Conservation (phyloP, 2,888 invertebrate species). For the Drosophila mettleri region DNA sequence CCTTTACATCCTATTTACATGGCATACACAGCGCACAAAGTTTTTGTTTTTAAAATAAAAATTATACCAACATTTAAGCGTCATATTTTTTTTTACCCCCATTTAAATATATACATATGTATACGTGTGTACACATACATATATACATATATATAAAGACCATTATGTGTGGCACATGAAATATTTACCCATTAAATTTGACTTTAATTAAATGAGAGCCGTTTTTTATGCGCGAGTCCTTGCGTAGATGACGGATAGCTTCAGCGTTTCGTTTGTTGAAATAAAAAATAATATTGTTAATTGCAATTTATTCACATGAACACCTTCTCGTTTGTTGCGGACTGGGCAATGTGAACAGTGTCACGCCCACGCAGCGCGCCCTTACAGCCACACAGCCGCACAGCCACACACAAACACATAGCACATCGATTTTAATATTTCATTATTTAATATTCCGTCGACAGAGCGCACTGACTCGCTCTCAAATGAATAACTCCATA, state of each 20-base stretch:
- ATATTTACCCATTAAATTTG: conserved; percentile 81
- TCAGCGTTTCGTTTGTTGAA: conserved; percentile 70
- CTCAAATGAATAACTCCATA: conserved; percentile 34
- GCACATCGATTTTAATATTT: conserved; percentile 73
- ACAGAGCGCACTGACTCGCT: conserved; percentile 1
- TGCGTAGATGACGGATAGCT: conserved; percentile 21
- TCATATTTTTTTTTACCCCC: conserved; percentile 43
- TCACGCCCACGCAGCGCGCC: background rate
- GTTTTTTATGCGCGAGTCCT: conserved; percentile 53
- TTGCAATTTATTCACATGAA: conserved; percentile 84
- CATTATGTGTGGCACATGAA: conserved; percentile 63
- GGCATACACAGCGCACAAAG: conserved; percentile 43
- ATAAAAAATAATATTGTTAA: conserved; percentile 80
- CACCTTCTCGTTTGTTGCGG: conserved; percentile 61
- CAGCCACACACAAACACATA: conserved; percentile 26
- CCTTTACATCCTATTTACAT: conserved; percentile 59
- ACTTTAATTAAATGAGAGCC: conserved; percentile 77
- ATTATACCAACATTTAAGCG: conserved; percentile 65
- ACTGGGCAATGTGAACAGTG: conserved; percentile 2
- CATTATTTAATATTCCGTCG: conserved; percentile 68
- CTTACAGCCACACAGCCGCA: background rate
- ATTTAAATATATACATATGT: conserved; percentile 1
- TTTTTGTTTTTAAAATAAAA: conserved; percentile 66
- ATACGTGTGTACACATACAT: conserved; percentile 6
- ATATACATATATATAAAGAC: conserved; percentile 18